phyloP scores from a whole-genome alignment of 2,113 vertebrate species.

The Patagioenas fasciata region DNA sequence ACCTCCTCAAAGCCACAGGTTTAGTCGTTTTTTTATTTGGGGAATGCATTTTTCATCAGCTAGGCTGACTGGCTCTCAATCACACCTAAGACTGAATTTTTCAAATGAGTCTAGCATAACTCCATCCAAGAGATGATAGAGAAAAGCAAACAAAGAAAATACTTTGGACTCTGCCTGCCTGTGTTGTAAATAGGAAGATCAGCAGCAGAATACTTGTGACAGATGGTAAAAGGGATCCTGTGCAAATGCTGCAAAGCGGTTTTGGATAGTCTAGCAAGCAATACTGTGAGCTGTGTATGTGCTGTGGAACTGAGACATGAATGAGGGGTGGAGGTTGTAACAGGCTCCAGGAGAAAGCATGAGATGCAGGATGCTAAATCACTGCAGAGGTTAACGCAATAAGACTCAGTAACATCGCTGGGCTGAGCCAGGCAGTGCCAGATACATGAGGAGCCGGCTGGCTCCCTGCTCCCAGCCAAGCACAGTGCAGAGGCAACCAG shows the following conservation, averaged over 20 bases:
- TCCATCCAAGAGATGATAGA: neutral
- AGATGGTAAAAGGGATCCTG: neutral
- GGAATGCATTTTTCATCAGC: neutral
- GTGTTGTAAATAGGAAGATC: neutral
- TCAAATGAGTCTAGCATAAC: neutral
- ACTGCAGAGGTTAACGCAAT: neutral
- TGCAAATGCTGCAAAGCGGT: accelerated
- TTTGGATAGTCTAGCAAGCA: neutral
- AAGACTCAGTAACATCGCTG: neutral
- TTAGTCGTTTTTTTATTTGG: neutral
- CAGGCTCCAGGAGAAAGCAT: neutral
- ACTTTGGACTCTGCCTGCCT: neutral
- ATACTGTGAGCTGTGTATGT: accelerated
- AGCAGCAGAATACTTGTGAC: neutral
- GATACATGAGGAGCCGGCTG: neutral
- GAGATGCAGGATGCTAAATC: neutral
- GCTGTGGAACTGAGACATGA: neutral
- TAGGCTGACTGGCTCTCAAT: neutral
- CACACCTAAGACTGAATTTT: neutral
- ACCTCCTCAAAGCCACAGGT: neutral
- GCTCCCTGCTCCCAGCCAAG: neutral
- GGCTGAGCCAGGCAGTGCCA: neutral
- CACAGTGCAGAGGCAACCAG: accelerated
- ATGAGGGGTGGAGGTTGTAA: neutral
- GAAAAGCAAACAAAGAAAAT: neutral